A percentile compares a stretch with the other conserved stretches of the same genome.
phyloP scores from a whole-genome alignment of 1,140 invertebrate genomes.

The Sipha flava region DNA sequence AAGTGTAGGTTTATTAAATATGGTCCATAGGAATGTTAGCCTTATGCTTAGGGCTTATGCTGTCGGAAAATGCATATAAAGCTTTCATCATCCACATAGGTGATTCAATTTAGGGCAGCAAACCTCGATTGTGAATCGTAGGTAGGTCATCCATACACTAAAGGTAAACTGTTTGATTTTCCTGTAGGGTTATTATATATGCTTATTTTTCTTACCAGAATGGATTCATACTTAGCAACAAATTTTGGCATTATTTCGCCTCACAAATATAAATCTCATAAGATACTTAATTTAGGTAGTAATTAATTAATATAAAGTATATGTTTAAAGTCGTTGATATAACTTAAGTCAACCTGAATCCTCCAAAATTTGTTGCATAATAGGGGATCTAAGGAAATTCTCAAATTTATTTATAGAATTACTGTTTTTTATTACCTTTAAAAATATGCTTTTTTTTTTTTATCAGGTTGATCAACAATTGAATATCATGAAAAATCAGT shows the following conservation, averaged over 20 bases:
- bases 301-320: neutral
- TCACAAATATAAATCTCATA: neutral
- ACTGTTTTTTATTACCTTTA: neutral
- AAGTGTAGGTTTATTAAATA: conserved; percentile 22
- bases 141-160: conserved; percentile 14
- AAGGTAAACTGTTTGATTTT: conserved; percentile 24
- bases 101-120: conserved; percentile 29
- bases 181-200: conserved; percentile 13
- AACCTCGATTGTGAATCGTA: conserved; percentile 31
- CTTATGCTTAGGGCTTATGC: conserved; percentile 28
- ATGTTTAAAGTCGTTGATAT: neutral
- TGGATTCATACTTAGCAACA: conserved; percentile 7
- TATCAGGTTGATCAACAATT: neutral
- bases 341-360: neutral
- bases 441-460: neutral
- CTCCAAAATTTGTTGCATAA: conserved; percentile 13
- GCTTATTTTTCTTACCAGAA: neutral
- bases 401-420: neutral
- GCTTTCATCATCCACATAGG: conserved; percentile 15
- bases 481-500: neutral
- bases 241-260: neutral
- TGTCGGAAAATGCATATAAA: conserved; percentile 23
- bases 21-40: conserved; percentile 26
- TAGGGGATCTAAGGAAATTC: neutral
- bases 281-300: neutral